A percentile compares a stretch with the other conserved stretches of the same genome.
Evolutionary conservation across 2,113 vertebrate genomes (phyloP).

Genomic region (Equus quagga): DNA sequence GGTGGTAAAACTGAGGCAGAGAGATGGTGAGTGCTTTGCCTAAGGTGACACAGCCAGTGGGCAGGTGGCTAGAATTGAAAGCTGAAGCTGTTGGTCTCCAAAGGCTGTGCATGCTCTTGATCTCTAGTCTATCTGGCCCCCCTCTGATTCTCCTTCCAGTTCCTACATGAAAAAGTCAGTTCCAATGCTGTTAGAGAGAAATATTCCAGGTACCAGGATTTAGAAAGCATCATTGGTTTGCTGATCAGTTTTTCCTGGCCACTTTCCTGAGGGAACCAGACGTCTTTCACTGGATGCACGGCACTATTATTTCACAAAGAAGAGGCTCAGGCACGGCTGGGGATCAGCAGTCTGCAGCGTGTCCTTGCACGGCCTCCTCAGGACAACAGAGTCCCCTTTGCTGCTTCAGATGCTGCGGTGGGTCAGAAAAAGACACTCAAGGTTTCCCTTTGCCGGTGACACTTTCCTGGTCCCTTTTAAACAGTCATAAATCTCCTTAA

Average conservation of each 20-base stretch:
- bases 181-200: not conserved
- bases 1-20: not conserved
- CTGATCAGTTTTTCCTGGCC: not conserved
- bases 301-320: not conserved
- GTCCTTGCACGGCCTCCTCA: not conserved
- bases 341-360: not conserved
- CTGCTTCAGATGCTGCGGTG: not conserved
- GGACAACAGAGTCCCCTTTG: not conserved
- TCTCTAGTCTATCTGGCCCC: no score
- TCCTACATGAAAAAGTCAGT: not conserved
- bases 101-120: not conserved
- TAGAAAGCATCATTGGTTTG: not conserved
- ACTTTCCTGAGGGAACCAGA: not conserved
- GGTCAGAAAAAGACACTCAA: not conserved
- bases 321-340: not conserved
- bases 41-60: not conserved
- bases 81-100: no score
- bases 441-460: not conserved
- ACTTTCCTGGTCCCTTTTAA: not conserved
- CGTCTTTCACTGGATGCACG: not conserved
- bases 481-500: not conserved
- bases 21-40: not conserved
- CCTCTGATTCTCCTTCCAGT: slow-evolving; percentile 50
- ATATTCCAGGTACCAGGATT: not conserved
- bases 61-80: accelerated